Percentiles rank a stretch among this genome's conserved stretches.
These are phyloP conservation scores for Neogale vison DNA, from an alignment of 2,113 vertebrate genomes.

Conservation along the genomic window DNA sequence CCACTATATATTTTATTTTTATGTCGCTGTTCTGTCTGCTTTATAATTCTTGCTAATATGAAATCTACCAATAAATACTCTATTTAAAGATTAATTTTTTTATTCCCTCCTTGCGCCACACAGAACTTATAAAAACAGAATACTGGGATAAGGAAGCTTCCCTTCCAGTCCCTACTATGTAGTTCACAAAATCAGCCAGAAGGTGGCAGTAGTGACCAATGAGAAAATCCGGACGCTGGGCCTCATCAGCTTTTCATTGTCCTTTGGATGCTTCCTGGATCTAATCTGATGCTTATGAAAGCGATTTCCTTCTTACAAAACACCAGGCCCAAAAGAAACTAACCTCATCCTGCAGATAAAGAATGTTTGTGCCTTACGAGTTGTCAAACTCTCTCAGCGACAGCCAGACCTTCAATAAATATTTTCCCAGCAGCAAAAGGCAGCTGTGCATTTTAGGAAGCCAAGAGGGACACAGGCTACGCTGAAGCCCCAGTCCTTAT, in stretches of 20 bases:
- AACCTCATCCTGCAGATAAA: slow-evolving; percentile 74
- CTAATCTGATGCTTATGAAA: slow-evolving; percentile 70
- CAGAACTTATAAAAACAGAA: neutral
- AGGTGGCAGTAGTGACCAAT: slow-evolving; percentile 80
- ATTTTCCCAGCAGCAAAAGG: neutral
- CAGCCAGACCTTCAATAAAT: neutral
- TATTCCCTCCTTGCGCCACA: neutral
- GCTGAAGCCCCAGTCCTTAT: neutral
- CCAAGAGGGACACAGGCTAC: neutral
- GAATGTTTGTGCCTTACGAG: slow-evolving; percentile 51
- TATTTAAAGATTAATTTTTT: neutral
- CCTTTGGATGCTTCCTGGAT: slow-evolving; percentile 52
- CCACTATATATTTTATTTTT: neutral
- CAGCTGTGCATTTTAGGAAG: neutral
- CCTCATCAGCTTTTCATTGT: neutral
- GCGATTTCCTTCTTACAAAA: slow-evolving; percentile 68
- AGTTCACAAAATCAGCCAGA: slow-evolving; percentile 37
- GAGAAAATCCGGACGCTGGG: neutral
- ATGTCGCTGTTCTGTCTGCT: neutral
- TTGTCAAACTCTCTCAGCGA: neutral
- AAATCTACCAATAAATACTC: neutral
- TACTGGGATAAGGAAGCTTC: fast-evolving
- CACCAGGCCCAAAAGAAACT: slow-evolving; percentile 50
- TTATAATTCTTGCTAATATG: neutral
- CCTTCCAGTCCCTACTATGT: neutral